A percentile compares a stretch with the other conserved stretches of the same genome.
phyloP scores from a whole-genome alignment of 2,888 invertebrate genomes.

The Tenthredo distinguenda region DNA sequence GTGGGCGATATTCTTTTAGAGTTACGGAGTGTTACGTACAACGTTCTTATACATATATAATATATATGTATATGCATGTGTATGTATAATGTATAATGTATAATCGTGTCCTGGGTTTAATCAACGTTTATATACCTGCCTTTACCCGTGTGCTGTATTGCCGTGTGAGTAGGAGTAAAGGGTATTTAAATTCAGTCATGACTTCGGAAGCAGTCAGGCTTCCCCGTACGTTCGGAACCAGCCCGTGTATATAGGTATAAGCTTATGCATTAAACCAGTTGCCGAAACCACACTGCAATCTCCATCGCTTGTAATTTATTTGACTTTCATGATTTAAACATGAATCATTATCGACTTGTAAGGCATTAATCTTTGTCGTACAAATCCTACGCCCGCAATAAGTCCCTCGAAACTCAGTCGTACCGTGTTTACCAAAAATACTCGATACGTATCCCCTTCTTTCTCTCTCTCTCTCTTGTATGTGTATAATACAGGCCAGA shows the following conservation, averaged over 20 bases:
- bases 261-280: constrained; percentile 58
- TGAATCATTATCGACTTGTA: constrained; percentile 49
- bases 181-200: constrained; percentile 59
- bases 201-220: constrained; percentile 36
- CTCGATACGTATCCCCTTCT: neutral
- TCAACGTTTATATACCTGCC: constrained; percentile 5
- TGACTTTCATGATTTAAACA: constrained; percentile 49
- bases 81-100: neutral
- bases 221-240: neutral
- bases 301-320: constrained; percentile 44
- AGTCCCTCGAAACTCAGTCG: constrained; percentile 7
- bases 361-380: constrained; percentile 38
- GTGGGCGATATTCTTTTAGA: neutral
- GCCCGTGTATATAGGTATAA: neutral
- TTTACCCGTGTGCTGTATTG: neutral
- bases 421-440: constrained; percentile 18
- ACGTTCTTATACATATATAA: neutral
- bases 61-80: neutral
- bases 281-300: constrained; percentile 36
- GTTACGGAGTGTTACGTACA: constrained; percentile 2
- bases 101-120: constrained; percentile 8
- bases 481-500: neutral
- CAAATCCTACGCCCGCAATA: constrained; percentile 19
- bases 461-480: neutral
- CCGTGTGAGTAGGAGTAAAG: constrained; percentile 54